phyloP scores from a whole-genome alignment of 2,888 invertebrate genomes.

The Harpalus rufipes region DNA sequence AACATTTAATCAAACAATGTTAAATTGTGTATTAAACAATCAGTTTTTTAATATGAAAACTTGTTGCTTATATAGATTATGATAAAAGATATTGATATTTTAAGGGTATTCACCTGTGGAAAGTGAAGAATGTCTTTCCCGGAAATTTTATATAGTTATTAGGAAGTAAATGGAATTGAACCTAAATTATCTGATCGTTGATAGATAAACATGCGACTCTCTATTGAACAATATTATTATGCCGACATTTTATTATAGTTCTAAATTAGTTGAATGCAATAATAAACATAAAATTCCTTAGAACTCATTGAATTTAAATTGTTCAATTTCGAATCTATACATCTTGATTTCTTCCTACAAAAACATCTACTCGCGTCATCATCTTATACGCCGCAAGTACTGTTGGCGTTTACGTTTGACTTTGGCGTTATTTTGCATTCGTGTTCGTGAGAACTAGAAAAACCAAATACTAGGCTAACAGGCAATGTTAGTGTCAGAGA shows the following conservation, averaged over 20 bases:
- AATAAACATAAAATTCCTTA: no score
- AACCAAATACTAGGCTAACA: slow-evolving; percentile 62
- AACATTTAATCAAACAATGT: no score
- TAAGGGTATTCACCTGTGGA: not conserved
- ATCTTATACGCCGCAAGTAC: not conserved
- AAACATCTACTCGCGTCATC: not conserved
- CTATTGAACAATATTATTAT: not conserved
- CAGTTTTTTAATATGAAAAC: no score
- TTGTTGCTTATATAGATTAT: not conserved
- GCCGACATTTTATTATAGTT: not conserved
- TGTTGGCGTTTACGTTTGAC: slow-evolving; percentile 11
- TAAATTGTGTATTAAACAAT: no score
- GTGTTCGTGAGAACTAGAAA: slow-evolving; percentile 61
- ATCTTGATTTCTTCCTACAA: no score
- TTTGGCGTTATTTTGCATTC: slow-evolving; percentile 29
- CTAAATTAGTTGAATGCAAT: not conserved
- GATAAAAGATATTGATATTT: not conserved
- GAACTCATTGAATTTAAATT: no score
- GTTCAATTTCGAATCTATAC: no score
- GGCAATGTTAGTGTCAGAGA: not conserved
- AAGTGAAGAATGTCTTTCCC: not conserved
- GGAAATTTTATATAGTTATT: not conserved
- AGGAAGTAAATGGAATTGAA: not conserved
- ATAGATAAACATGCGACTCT: not conserved
- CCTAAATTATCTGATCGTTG: not conserved